Conservation (phyloP, 2,113 vertebrate species). For the Peromyscus maniculatus region DNA sequence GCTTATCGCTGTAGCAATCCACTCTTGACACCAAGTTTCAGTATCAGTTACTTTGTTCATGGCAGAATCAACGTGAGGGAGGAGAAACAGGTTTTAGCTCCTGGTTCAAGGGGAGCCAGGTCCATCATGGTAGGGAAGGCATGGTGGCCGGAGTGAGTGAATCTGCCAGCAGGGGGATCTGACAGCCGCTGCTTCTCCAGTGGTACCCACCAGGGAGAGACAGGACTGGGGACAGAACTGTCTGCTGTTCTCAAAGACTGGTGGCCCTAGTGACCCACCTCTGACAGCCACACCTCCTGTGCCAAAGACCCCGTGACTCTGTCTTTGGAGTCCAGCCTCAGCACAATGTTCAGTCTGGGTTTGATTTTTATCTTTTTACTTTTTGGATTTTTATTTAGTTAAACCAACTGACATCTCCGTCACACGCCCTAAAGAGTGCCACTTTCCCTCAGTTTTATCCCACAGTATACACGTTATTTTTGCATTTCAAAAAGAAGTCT, state of each 20-base stretch:
- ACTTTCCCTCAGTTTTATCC: background rate
- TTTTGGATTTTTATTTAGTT: background rate
- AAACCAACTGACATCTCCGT: background rate
- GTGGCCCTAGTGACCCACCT: background rate
- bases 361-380: background rate
- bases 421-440: background rate
- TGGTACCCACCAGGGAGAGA: background rate
- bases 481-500: background rate
- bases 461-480: background rate
- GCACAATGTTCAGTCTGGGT: background rate
- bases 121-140: background rate
- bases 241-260: background rate
- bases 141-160: background rate
- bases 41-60: background rate
- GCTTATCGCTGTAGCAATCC: background rate
- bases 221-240: background rate
- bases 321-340: background rate
- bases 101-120: background rate
- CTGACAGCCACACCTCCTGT: background rate
- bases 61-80: background rate
- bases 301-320: background rate
- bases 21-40: background rate
- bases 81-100: background rate
- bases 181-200: background rate
- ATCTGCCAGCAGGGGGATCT: background rate